Evolutionary conservation across 2,888 invertebrate genomes (phyloP).

Genomic region (Sipha maydis): DNA sequence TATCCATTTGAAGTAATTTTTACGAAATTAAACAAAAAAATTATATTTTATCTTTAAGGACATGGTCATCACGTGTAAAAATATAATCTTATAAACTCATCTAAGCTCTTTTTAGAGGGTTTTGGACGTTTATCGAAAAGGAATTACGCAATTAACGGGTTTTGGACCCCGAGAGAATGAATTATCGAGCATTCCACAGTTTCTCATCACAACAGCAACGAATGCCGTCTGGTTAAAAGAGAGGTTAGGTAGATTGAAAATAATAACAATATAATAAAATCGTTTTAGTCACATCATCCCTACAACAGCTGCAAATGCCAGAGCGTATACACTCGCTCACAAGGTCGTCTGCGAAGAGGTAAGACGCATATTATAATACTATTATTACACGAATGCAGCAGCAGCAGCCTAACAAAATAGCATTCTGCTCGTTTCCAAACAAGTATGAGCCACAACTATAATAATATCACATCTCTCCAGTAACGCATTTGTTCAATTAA

Average conservation of each 20-base stretch:
- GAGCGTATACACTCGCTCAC: background rate
- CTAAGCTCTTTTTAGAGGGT: no score
- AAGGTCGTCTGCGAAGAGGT: background rate
- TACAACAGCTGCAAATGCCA: slow-evolving; percentile 41
- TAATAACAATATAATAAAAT: slow-evolving; percentile 39
- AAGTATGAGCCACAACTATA: background rate
- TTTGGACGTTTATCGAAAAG: background rate
- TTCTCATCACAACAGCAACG: background rate
- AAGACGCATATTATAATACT: background rate
- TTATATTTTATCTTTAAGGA: no score
- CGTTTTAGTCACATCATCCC: slow-evolving; percentile 28
- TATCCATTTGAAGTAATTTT: no score
- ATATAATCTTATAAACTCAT: no score
- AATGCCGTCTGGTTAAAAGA: background rate
- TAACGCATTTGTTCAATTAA: background rate
- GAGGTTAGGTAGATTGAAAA: background rate
- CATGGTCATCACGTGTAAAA: background rate
- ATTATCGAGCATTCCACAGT: slow-evolving; percentile 12
- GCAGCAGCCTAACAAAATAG: slow-evolving; percentile 10
- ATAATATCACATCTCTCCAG: background rate
- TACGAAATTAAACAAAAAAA: no score
- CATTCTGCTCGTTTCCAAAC: background rate
- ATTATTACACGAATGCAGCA: background rate
- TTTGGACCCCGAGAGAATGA: background rate
- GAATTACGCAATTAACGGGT: slow-evolving; percentile 12